A percentile compares a stretch with the other conserved stretches of the same genome.
Evolutionary conservation across 2,888 invertebrate species (phyloP).

Genomic region (Leucophora obtusa): DNA sequence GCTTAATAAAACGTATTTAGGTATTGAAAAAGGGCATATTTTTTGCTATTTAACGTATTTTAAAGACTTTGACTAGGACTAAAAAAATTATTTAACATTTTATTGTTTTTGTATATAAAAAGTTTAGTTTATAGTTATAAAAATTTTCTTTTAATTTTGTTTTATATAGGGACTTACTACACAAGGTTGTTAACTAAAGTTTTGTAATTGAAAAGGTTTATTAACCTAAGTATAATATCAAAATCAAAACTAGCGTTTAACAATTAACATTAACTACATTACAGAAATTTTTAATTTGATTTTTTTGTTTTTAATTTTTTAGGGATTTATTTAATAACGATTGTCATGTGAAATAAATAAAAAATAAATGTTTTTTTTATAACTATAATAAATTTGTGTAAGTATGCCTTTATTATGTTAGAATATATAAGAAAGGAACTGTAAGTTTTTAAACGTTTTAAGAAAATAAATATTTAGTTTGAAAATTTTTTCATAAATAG

Average conservation of each 20-base stretch:
- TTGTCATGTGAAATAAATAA: slow-evolving; percentile 70
- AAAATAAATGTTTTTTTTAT: neutral
- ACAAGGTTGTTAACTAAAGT: slow-evolving; percentile 58
- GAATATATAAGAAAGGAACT: neutral
- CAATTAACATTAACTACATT: slow-evolving; percentile 49
- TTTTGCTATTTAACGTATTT: slow-evolving; percentile 32
- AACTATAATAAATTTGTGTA: no score
- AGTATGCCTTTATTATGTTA: neutral
- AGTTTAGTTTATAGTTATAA: slow-evolving; percentile 31
- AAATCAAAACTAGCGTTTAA: slow-evolving; percentile 38
- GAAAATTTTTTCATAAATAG: no score
- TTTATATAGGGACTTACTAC: slow-evolving; percentile 27
- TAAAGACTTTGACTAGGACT: slow-evolving; percentile 8
- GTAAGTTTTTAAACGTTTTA: neutral
- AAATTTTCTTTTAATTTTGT: neutral
- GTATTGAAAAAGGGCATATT: neutral
- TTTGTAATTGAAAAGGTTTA: slow-evolving; percentile 47
- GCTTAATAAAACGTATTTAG: slow-evolving; percentile 11
- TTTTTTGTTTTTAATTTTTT: slow-evolving; percentile 2
- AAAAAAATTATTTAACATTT: slow-evolving; percentile 30
- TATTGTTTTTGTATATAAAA: slow-evolving; percentile 44
- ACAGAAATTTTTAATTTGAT: slow-evolving; percentile 2
- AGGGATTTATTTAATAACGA: slow-evolving; percentile 67
- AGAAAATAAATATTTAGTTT: no score
- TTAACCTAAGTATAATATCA: slow-evolving; percentile 17